Evolutionary conservation across 1,140 invertebrate genomes (phyloP).

Genomic region (Papilio polyxenes): DNA sequence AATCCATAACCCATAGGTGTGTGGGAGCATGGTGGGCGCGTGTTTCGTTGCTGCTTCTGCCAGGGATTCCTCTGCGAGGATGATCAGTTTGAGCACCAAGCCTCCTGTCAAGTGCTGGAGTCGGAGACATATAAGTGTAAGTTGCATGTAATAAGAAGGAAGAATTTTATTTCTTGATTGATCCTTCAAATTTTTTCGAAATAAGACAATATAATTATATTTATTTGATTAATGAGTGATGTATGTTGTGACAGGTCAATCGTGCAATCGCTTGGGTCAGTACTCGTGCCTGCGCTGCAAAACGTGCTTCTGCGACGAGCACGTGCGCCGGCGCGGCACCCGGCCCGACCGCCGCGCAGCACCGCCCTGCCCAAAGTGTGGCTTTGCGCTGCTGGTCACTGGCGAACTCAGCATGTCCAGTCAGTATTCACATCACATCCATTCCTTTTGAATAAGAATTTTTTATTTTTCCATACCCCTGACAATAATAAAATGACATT

Average conservation of each 20-base stretch:
- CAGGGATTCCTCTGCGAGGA: slow-evolving; percentile 96
- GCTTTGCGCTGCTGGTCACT: slow-evolving; percentile 93
- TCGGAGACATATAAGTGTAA: slow-evolving; percentile 96
- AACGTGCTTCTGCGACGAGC: slow-evolving; percentile 97
- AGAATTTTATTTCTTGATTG: too few relatives aligned
- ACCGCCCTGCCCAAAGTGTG: slow-evolving; percentile 97
- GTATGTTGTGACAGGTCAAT: slow-evolving; percentile 84
- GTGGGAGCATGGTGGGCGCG: slow-evolving; percentile 96
- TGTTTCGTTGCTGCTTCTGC: slow-evolving; percentile 97
- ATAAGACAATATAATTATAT: not conserved
- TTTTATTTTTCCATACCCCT: not conserved
- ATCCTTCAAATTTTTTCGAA: too few relatives aligned
- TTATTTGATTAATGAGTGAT: not conserved
- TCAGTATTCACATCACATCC: slow-evolving; percentile 78
- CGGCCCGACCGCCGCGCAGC: slow-evolving; percentile 79
- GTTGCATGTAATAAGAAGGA: slow-evolving; percentile 42
- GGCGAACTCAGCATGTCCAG: slow-evolving; percentile 98
- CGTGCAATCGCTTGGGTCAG: slow-evolving; percentile 96
- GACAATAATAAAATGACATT: not conserved
- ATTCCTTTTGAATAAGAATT: not conserved
- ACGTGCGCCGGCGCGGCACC: slow-evolving; percentile 86
- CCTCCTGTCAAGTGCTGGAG: slow-evolving; percentile 96
- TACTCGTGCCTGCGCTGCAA: slow-evolving; percentile 97
- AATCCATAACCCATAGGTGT: slow-evolving; percentile 79
- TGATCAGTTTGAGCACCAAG: slow-evolving; percentile 99